Evolutionary conservation across 2,797 vertebrate genomes (phyloP).

Genomic region (Xyrichtys novacula): DNA sequence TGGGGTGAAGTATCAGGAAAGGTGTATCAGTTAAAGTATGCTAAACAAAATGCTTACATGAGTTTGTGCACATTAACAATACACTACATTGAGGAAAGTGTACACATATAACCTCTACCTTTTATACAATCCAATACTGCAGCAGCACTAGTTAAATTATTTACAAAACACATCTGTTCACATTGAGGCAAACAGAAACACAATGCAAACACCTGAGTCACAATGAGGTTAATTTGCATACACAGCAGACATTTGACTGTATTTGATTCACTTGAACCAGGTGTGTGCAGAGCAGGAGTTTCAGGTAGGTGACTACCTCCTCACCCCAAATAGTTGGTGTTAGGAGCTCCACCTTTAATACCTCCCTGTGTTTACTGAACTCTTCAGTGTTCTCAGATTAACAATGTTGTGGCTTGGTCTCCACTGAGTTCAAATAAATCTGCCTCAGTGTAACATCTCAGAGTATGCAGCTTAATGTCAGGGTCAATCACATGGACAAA

Average conservation of each 20-base stretch:
- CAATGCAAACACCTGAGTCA: too few species aligned
- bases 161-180: too few species aligned
- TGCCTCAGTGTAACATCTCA: background rate
- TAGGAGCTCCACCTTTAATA: background rate
- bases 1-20: too few species aligned
- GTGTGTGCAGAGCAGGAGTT: background rate
- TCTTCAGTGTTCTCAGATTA: background rate
- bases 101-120: too few species aligned
- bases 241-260: background rate
- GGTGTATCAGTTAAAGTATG: too few species aligned
- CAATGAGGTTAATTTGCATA: too few species aligned
- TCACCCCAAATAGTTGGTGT: background rate
- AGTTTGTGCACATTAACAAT: too few species aligned
- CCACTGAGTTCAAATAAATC: slow-evolving; percentile 2
- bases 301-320: background rate
- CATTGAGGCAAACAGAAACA: too few species aligned
- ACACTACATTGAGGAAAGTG: too few species aligned
- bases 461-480: slow-evolving; percentile 8
- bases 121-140: too few species aligned
- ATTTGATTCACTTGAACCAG: background rate
- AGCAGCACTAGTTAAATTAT: too few species aligned
- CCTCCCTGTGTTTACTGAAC: slow-evolving; percentile 7
- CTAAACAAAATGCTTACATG: too few species aligned
- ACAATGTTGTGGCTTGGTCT: background rate
- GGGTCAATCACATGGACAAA: background rate